These are phyloP conservation scores for Limonius californicus DNA, from an alignment of 1,140 invertebrate species.

Conservation along the genomic window DNA sequence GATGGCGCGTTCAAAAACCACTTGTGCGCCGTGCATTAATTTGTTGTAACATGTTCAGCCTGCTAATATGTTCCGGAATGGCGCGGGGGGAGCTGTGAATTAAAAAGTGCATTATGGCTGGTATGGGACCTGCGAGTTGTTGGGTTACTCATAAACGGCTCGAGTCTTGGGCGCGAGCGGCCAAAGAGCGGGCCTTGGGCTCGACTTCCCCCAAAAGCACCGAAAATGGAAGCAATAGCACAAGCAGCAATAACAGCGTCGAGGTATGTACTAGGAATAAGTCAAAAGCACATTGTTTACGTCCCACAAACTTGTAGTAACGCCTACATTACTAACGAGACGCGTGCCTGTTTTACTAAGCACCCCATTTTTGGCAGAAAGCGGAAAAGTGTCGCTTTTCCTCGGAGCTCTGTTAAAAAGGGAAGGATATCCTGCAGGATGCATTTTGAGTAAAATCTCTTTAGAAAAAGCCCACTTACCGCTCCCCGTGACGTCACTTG, in stretches of 20 bases:
- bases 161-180: constrained; percentile 66
- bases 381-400: no score
- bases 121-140: constrained; percentile 61
- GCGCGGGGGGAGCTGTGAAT: not conserved
- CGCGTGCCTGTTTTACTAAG: no score
- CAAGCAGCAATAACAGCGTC: constrained; percentile 32
- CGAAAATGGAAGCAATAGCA: constrained; percentile 32
- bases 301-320: constrained; percentile 29
- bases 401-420: no score
- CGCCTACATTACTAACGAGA: no score
- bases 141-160: constrained; percentile 67
- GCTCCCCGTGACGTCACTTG: constrained; percentile 65
- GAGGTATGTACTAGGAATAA: constrained; percentile 14
- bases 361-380: no score
- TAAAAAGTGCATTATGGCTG: constrained; percentile 51
- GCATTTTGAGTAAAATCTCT: no score
- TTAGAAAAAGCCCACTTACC: constrained; percentile 38
- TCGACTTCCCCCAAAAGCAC: constrained; percentile 29
- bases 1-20: not conserved
- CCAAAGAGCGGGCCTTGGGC: constrained; percentile 59
- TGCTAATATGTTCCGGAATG: not conserved
- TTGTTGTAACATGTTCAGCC: not conserved
- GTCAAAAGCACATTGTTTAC: constrained; percentile 19
- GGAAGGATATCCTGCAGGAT: no score
- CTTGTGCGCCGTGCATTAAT: not conserved